Base-by-base conservation (phyloP, 2,113 vertebrate genomes). In the Dipodomys ordii region DNA sequence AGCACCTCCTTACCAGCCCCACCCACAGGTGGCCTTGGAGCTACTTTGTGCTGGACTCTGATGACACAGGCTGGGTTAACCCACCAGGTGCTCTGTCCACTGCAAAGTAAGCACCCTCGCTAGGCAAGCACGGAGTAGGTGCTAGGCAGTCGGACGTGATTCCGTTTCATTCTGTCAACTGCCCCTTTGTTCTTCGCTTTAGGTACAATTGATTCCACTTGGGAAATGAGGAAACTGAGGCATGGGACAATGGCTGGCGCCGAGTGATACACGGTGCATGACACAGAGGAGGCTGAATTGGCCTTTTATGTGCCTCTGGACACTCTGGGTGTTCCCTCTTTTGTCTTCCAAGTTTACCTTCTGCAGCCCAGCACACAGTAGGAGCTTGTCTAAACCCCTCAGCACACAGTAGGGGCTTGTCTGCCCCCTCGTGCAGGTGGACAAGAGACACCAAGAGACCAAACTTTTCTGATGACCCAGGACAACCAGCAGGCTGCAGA, bases 251-350 rank as follows among this genome's bases (percentile, higher is more conserved):
- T 3, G 3, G 23, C 44, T 8, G n/a, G 67, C 30, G 28, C 91
- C 10, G n/a, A 71, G 73, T 32, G 60, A 15, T 0, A 0, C 19
- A 2, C 9, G 12, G 30, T 3, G 0, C 0, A 0, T 28, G 62
- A 46, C 22, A 4, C 0, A 11, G 46, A 64, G 76, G 78, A 60
- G 25, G 18, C 44, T 0, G 2, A 6, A 0, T 6, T 0, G n/a
- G 15, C 49, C 22, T 13, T 23, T 1, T 2, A 9, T 28, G 20
- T 0, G 3, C 69, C 68, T 86, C 69, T 68, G 19, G 2, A 15
- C 46, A 16, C 73, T 74, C 35, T 10, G 32, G 1, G 23, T 8
- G 30, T 44, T 65, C 49, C 32, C 53, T 13, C 57, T 35, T 60
- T 5, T 4, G 13, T 30, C 12, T 32, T 60, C 18, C 53, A 18